These are phyloP conservation scores for Cynocephalus volans DNA, from an alignment of 2,113 vertebrate species.

Conservation along the genomic window DNA sequence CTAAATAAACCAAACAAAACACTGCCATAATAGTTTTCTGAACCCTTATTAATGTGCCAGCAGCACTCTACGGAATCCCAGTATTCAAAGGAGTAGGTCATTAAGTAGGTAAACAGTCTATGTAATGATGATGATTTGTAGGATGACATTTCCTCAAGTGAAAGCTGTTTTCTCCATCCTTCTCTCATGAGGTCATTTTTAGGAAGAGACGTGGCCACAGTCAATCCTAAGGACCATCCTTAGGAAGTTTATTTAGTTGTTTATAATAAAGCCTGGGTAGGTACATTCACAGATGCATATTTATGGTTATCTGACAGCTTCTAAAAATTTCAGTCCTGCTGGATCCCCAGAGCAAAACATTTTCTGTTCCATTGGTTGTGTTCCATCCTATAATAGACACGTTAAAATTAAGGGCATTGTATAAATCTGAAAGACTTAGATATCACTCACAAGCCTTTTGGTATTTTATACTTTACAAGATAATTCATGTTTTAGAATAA, in stretches of 20 bases:
- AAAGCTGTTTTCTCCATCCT: constrained; percentile 54
- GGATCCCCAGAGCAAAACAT: constrained; percentile 47
- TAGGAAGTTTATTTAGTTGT: constrained; percentile 83
- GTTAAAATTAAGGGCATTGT: constrained; percentile 59
- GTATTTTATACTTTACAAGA: constrained; percentile 40
- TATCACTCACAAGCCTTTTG: constrained; percentile 63
- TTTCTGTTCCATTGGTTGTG: constrained; percentile 59
- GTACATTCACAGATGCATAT: constrained; percentile 21
- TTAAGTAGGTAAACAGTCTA: constrained; percentile 40
- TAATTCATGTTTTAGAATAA: constrained; percentile 61
- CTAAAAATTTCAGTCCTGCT: constrained; percentile 48
- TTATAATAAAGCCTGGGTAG: constrained; percentile 70
- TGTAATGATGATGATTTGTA: constrained; percentile 21
- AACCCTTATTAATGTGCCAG: constrained; percentile 70
- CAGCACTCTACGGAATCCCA: constrained; percentile 53
- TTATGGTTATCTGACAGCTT: neutral
- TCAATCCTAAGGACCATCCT: neutral
- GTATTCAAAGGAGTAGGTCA: constrained; percentile 66
- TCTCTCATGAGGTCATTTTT: constrained; percentile 66
- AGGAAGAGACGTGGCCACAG: constrained; percentile 60
- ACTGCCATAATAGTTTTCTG: constrained; percentile 47
- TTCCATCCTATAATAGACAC: constrained; percentile 48
- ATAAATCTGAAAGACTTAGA: constrained; percentile 12
- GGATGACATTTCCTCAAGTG: neutral
- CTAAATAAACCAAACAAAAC: neutral